Base-by-base conservation (phyloP, 2,888 invertebrate species). In the Trichogramma dendrolimi region DNA sequence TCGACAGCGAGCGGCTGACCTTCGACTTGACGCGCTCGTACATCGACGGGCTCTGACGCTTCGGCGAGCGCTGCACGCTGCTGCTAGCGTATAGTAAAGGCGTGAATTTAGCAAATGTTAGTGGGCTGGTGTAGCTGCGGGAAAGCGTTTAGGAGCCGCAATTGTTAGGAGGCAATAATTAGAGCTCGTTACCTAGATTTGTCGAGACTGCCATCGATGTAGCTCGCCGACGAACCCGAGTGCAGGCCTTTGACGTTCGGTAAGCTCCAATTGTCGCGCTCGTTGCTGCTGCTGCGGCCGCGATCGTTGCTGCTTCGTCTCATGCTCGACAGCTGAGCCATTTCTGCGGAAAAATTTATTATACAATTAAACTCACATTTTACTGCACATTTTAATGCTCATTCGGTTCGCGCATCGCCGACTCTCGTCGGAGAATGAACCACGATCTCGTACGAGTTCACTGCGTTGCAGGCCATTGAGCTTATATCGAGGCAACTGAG, bases 1-100 rank as follows among this genome's bases (percentile, higher is more conserved):
- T 86, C 1, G 87, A 87, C 4, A 86, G 74, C 4, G 87, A 87
- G 48, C 87, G 82, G 66, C 86, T 86, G 44, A 83, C 81, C 73
- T 83, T 83, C 8, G 81, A 80, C 66, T 81, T 81, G 2, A 82
- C 81, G 44, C 81, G 74, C 65, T 82, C 81, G 58, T 81, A 80
- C 61, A 81, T 79, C 4, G 81, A 80, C 43, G 80, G 79, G 67
- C 79, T 79, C 56, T 81, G 82, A 39, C 82, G 76, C 70, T 83
- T 83, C 7, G 83, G 83, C 5, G 82, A 82, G 46, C 80, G 75
- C 61, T 80, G 80, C 42, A 76, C 73, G n/a, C 63, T 57, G 44
- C 63, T 62, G 27, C 65, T 65, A 4, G 71, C 67, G 61, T 73
- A 76, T 5, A 76, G 71, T 58, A 75, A 62, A 64, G 60, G 62